Base-by-base conservation (phyloP, 1,140 invertebrate genomes). In the Camponotus pennsylvanicus region DNA sequence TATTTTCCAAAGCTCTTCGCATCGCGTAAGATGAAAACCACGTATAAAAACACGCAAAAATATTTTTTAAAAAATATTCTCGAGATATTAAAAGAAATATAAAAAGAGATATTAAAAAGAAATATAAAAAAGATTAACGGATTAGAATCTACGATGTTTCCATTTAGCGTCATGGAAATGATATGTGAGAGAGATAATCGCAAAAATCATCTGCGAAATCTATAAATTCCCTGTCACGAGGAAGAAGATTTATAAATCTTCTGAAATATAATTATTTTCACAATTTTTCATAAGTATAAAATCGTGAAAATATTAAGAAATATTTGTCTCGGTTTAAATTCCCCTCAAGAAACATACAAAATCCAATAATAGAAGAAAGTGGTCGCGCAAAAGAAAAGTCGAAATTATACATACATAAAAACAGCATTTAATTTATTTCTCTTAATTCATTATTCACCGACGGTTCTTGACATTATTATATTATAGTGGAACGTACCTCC, bases 201-300 rank as follows among this genome's bases (percentile, higher is more conserved):
- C 9, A 34, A 77, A 27, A 64, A 77, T 61, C 5, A 77, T 63
- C 42, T 13, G 40, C 15, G 40, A 5, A 9, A 63, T 45, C 45
- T 45, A 27, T 27, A 27, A 42, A 77, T 40, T 3, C n/a, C n/a
- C 55, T 76, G 13, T 57, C 40, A 18, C 18, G 15, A n/a, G 15
- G 42, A 8, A 15, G 45, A 8, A 32, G 1, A 4, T 3, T 18
- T 3, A 59, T 61, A 55, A n/a, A 21, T 18, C 2, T 40, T 63
- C 59, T 27, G 27, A 73, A 63, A 42, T 40, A 59, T 40, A 59
- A 42, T 61, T 42, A 42, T 42, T 75, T 75, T 75, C n/a, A 75
- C 34, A 18, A n/a, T 34, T 57, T 57, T 21, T 75, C 27, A 15
- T 8, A 18, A 57, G 3, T 55, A 59, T 57, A 59, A 49, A 52